These are phyloP conservation scores for Collichthys lucidus DNA, from an alignment of 2,113 vertebrate species.

Conservation along the genomic window DNA sequence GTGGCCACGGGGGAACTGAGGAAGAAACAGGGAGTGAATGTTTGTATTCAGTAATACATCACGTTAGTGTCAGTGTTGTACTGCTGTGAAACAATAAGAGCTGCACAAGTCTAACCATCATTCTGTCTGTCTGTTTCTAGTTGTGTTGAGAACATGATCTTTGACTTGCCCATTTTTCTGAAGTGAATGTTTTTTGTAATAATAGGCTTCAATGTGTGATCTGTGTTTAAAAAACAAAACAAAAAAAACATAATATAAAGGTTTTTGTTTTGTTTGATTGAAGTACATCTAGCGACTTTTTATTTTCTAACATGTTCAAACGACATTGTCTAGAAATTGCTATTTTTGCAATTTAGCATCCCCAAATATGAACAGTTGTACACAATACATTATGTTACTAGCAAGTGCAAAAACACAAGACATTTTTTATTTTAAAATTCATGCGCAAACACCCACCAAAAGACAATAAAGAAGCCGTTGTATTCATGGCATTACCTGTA, in stretches of 20 bases:
- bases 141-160: conserved; percentile 6
- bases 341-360: no score
- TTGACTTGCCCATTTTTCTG: neutral
- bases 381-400: no score
- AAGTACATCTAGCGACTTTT: neutral
- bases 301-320: neutral
- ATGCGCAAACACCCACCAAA: neutral
- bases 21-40: conserved; percentile 39
- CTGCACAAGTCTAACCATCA: conserved; percentile 34
- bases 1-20: conserved; percentile 50
- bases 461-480: neutral
- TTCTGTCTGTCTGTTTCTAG: conserved; percentile 31
- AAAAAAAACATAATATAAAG: neutral
- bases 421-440: neutral
- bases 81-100: conserved; percentile 43
- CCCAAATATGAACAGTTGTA: no score
- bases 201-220: no score
- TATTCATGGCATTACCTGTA: no score
- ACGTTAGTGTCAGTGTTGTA: conserved; percentile 57
- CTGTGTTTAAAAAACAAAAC: neutral
- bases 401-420: neutral
- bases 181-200: neutral
- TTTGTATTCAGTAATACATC: conserved; percentile 57
- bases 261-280: neutral
- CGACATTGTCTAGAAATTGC: no score